phyloP scores from a whole-genome alignment of 2,797 vertebrate genomes.

The Rhabdophis nuchalis region DNA sequence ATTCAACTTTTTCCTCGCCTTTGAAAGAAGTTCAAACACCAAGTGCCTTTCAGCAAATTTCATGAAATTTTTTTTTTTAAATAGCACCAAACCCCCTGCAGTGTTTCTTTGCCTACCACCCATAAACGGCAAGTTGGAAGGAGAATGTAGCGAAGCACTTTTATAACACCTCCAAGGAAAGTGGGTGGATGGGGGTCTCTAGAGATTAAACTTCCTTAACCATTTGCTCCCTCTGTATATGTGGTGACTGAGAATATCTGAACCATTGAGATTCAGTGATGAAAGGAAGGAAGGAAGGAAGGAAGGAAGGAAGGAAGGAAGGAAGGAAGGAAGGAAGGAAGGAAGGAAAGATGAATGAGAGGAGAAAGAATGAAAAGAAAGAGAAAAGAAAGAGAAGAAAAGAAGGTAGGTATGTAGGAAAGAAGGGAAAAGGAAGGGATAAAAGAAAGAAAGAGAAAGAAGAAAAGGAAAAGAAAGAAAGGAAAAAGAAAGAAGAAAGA shows the following conservation, averaged over 20 bases:
- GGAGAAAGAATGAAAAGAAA: too few species aligned
- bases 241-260: neutral
- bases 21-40: neutral
- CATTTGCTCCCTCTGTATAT: neutral
- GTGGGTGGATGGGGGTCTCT: neutral
- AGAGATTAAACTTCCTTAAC: neutral
- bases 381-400: too few species aligned
- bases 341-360: too few species aligned
- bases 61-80: neutral
- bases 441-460: too few species aligned
- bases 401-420: too few species aligned
- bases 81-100: neutral
- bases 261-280: neutral
- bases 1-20: neutral
- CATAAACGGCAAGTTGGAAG: neutral
- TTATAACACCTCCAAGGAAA: neutral
- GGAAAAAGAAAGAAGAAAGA: accelerated
- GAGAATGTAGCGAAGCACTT: neutral
- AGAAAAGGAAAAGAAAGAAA: too few species aligned
- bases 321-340: too few species aligned
- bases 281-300: neutral
- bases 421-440: accelerated
- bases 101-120: neutral
- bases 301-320: too few species aligned
- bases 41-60: neutral